These are phyloP conservation scores for Octopus bimaculoides DNA, from an alignment of 1,140 invertebrate genomes.

Conservation along the genomic window DNA sequence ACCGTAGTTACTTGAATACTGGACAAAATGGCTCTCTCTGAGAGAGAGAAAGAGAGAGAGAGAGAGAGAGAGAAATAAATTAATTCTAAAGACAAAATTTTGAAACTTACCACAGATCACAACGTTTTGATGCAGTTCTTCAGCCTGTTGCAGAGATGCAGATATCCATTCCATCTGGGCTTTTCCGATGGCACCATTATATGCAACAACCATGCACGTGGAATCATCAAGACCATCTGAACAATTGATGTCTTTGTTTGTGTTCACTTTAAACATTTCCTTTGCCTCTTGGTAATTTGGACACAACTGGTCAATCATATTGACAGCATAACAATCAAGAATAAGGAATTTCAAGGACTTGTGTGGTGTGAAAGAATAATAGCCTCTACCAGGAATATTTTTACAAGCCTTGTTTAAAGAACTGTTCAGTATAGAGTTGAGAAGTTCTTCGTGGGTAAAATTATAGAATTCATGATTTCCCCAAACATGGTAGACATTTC, in stretches of 20 bases:
- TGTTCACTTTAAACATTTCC: constrained; percentile 24
- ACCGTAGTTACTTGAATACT: no score
- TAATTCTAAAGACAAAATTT: no score
- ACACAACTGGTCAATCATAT: constrained; percentile 42
- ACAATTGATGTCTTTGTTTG: constrained; percentile 43
- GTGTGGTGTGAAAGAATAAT: constrained; percentile 45
- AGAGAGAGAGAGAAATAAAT: no score
- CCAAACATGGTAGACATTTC: constrained; percentile 48
- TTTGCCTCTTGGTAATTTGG: constrained; percentile 29
- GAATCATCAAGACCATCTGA: constrained; percentile 41
- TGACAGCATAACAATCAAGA: constrained; percentile 54
- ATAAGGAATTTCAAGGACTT: constrained; percentile 43
- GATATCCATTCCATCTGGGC: constrained; percentile 52
- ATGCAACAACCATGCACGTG: constrained; percentile 45
- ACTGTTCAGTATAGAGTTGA: constrained; percentile 26
- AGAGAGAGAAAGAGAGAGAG: no score
- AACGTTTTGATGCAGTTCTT: constrained; percentile 37
- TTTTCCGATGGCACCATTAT: constrained; percentile 51
- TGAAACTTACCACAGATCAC: constrained; percentile 36
- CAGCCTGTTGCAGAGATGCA: constrained; percentile 36
- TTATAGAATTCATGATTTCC: constrained; percentile 59
- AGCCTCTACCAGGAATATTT: constrained; percentile 22
- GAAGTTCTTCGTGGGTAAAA: constrained; percentile 40
- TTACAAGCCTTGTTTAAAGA: constrained; percentile 14
- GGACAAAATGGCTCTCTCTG: no score